Percentiles rank a stretch among this genome's conserved stretches.
phyloP scores from a whole-genome alignment of 2,113 vertebrate genomes.

The Peromyscus californicus region DNA sequence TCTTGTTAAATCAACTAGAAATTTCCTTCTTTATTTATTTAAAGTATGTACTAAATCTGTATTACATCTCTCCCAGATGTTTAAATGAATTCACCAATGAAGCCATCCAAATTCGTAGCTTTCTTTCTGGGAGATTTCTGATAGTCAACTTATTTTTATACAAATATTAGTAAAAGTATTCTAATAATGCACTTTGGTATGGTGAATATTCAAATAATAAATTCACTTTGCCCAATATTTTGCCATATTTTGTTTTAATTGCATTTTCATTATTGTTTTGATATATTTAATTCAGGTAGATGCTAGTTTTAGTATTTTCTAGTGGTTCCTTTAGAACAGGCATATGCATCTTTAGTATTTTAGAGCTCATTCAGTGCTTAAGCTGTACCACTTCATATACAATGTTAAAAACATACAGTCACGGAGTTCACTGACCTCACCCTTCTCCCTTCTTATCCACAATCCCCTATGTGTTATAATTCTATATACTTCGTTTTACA shows the following conservation, averaged over 20 bases:
- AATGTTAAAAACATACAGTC: neutral
- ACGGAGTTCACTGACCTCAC: neutral
- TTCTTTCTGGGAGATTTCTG: neutral
- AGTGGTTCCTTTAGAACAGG: neutral
- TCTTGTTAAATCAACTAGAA: neutral
- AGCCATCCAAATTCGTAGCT: neutral
- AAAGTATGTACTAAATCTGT: neutral
- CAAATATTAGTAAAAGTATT: neutral
- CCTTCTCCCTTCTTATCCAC: neutral
- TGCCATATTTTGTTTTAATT: neutral
- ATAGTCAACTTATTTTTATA: neutral
- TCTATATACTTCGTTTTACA: neutral
- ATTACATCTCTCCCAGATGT: neutral
- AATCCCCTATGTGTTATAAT: neutral
- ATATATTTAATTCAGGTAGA: neutral
- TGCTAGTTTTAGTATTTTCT: neutral
- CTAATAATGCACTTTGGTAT: neutral
- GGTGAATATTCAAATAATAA: neutral
- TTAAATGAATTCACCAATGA: neutral
- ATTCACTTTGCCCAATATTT: neutral
- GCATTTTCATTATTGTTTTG: neutral
- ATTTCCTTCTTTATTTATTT: neutral
- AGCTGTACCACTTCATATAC: neutral
- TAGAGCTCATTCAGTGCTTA: neutral
- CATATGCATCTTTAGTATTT: neutral